These are phyloP conservation scores for Caenorhabditis becei DNA, from an alignment of 2,888 invertebrate species.

Conservation along the genomic window DNA sequence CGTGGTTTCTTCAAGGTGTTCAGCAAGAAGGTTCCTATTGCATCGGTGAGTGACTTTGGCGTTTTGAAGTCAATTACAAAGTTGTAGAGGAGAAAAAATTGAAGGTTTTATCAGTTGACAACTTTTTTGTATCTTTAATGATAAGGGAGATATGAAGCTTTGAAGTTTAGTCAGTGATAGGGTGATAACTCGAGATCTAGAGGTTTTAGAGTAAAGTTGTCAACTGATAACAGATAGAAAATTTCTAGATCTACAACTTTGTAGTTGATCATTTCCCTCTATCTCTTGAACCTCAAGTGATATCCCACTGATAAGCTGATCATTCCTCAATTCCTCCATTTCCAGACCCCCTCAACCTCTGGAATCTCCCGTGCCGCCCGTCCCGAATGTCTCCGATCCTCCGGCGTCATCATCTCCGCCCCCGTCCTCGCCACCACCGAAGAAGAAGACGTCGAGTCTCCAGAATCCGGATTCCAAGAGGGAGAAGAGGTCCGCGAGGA, in stretches of 20 bases:
- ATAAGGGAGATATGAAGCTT: too few relatives aligned
- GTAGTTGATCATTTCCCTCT: neutral
- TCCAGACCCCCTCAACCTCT: conserved; percentile 25
- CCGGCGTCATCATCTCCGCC: conserved; percentile 55
- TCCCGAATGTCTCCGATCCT: conserved; percentile 65
- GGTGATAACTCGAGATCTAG: too few relatives aligned
- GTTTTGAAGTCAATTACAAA: too few relatives aligned
- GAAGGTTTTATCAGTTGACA: too few relatives aligned
- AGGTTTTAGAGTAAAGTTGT: too few relatives aligned
- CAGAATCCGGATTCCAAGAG: conserved; percentile 69
- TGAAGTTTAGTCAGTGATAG: too few relatives aligned
- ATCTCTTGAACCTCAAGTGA: too few relatives aligned
- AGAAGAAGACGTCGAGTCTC: conserved; percentile 67
- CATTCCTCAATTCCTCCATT: neutral
- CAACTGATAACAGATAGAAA: too few relatives aligned
- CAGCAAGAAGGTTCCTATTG: conserved; percentile 19
- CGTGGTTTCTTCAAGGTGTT: conserved; percentile 47
- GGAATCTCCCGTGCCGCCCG: conserved; percentile 51
- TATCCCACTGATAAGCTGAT: too few relatives aligned
- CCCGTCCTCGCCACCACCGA: conserved; percentile 57
- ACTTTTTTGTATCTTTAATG: too few relatives aligned
- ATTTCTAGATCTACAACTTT: too few relatives aligned
- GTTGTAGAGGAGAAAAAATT: too few relatives aligned
- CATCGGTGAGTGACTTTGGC: conserved; percentile 24
- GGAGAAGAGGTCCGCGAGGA: conserved; percentile 46